Evolutionary conservation across 2,113 vertebrate genomes (phyloP), one percentile per base, ranked within the genome.

Genomic region (Clarias macrocephalus): DNA sequence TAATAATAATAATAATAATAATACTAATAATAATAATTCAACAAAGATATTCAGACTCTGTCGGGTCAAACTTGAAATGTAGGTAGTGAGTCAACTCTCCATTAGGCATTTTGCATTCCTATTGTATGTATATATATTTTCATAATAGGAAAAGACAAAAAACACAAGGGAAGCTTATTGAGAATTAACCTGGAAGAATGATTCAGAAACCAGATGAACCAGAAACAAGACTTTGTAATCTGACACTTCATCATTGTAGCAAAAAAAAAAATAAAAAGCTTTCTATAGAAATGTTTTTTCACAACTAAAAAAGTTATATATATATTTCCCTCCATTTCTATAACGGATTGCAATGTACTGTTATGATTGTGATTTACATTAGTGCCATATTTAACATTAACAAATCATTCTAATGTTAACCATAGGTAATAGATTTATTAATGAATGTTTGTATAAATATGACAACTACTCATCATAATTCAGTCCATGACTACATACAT

Each of bases 271-370:
- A n/a, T n/a, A n/a, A n/a, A 68, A 52, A 62, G 15, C 33, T 80
- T 87, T 68, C 1, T n/a, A 48, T 28, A 42, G 59, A 87, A 37
- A 84, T 84, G 33, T 59, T 85, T 76, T 76, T 21, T 81, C 15
- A 59, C 66, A 11, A 30, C 8, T 48, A 48, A 8, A 48, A 48
- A 48, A 48, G 48, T 48, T 37, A 37, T 37, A 33, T 33, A 33
- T 33, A 33, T 33, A 33, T 37, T n/a, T n/a, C n/a, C n/a, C n/a
- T n/a, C n/a, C n/a, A n/a, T n/a, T n/a, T 9, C 9, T 25, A 48
- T 21, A 4, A 84, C 85, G 68, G 59, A 28, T 25, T 85, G 63
- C 5, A 73, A 80, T 56, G 21, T 30, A 68, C 11, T 62, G 48
- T 81, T 79, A 84, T 48, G n/a, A 73, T 21, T 75, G 3, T 48